Evolutionary conservation across 2,113 vertebrate species (phyloP).

Genomic region (Verasper variegatus): DNA sequence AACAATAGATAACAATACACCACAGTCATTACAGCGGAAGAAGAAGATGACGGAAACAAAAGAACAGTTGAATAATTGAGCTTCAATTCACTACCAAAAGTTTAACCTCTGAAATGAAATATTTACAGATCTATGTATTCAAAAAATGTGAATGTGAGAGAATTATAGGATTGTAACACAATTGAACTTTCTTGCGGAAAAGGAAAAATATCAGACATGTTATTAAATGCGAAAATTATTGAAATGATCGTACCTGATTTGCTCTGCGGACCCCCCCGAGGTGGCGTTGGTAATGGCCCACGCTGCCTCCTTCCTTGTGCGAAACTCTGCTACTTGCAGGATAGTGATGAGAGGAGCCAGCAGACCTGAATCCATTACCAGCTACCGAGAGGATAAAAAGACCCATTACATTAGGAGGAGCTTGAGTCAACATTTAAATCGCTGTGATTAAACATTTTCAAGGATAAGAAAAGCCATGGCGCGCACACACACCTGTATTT

Average conservation of each 20-base stretch:
- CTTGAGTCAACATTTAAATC: not conserved
- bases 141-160: too few relatives aligned
- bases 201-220: too few relatives aligned
- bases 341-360: slow-evolving; percentile 95
- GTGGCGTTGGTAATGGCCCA: slow-evolving; percentile 99
- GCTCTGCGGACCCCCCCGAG: slow-evolving; percentile 94
- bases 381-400: slow-evolving; percentile 75
- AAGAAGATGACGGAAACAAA: too few relatives aligned
- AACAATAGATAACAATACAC: not conserved
- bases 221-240: too few relatives aligned
- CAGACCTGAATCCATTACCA: slow-evolving; percentile 94
- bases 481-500: slow-evolving; percentile 89
- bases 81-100: too few relatives aligned
- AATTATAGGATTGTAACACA: too few relatives aligned
- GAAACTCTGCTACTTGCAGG: slow-evolving; percentile 96
- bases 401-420: not conserved
- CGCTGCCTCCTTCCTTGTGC: slow-evolving; percentile 96
- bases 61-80: too few relatives aligned
- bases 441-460: not conserved
- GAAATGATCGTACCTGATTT: slow-evolving; percentile 85
- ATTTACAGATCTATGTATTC: too few relatives aligned
- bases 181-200: too few relatives aligned
- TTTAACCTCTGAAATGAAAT: too few relatives aligned
- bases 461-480: not conserved
- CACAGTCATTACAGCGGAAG: too few relatives aligned